Conservation (phyloP, 2,888 invertebrate species). For the Platycheirus rosarum region DNA sequence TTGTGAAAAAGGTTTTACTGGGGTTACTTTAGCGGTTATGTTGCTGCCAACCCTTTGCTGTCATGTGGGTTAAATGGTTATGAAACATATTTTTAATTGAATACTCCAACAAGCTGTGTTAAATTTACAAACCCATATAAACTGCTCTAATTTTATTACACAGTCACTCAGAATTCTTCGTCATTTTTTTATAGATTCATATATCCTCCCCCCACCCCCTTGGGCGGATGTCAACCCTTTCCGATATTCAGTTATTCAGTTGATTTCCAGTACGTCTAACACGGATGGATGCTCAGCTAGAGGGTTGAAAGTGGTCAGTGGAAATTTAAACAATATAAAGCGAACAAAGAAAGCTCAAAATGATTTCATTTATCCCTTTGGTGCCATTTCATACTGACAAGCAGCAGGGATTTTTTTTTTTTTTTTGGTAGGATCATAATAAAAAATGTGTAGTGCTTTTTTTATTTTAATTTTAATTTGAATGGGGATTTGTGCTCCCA, state of each 20-base stretch:
- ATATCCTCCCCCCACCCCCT: constrained; percentile 10
- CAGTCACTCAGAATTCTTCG: constrained; percentile 49
- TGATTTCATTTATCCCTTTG: constrained; percentile 73
- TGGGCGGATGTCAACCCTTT: constrained; percentile 31
- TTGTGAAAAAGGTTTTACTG: constrained; percentile 11
- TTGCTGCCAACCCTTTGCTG: constrained; percentile 39
- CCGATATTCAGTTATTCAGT: too few species aligned
- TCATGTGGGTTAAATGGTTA: constrained; percentile 55
- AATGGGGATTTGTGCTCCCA: constrained; percentile 60
- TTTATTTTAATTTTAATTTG: constrained; percentile 53
- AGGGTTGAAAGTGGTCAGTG: constrained; percentile 69
- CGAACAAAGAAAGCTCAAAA: constrained; percentile 67
- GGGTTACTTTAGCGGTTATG: constrained; percentile 57
- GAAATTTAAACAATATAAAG: constrained; percentile 68
- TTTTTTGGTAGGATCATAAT: constrained; percentile 47
- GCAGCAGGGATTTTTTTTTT: constrained; percentile 36
- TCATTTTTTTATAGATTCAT: constrained; percentile 7
- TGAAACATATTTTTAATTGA: constrained; percentile 72
- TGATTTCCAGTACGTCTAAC: constrained; percentile 51
- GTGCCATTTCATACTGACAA: constrained; percentile 65
- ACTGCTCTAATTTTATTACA: constrained; percentile 59
- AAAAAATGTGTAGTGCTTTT: constrained; percentile 55
- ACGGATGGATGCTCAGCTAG: constrained; percentile 57
- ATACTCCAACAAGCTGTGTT: constrained; percentile 61
- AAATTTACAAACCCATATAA: constrained; percentile 51